Conservation (phyloP, 2,888 invertebrate genomes). For the Epistrophe grossulariae region DNA sequence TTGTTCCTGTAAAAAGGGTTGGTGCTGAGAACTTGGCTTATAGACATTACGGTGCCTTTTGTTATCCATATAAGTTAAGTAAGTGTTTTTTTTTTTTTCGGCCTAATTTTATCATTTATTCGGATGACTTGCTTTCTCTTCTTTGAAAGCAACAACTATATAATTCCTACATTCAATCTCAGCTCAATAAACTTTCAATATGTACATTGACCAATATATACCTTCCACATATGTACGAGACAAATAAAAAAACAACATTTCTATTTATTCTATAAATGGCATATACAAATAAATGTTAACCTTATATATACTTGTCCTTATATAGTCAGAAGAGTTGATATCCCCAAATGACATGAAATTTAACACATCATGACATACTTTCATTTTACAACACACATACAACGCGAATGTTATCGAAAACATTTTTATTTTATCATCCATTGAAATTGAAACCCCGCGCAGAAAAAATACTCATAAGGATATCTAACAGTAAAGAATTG, state of each 20-base stretch:
- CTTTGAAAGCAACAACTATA: too few species aligned
- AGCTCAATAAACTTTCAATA: too few species aligned
- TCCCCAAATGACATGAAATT: conserved; percentile 50
- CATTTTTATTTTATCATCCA: conserved; percentile 49
- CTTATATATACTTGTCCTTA: neutral
- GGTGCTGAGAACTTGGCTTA: too few species aligned
- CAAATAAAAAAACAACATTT: neutral
- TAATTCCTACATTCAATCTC: too few species aligned
- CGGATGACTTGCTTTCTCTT: too few species aligned
- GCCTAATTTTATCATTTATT: too few species aligned
- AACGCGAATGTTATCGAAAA: conserved; percentile 39
- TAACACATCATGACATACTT: conserved; percentile 70
- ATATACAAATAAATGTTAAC: neutral
- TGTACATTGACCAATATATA: too few species aligned
- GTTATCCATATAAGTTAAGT: too few species aligned
- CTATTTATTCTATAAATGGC: conserved; percentile 30
- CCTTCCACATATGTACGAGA: too few species aligned
- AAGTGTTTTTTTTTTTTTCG: too few species aligned
- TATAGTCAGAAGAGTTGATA: neutral
- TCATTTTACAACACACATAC: conserved; percentile 26
- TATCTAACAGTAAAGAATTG: conserved; percentile 9
- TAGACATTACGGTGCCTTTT: too few species aligned
- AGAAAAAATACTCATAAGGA: conserved; percentile 11
- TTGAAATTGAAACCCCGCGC: conserved; percentile 16
- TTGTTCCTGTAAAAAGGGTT: too few species aligned